Conservation (phyloP, 2,113 vertebrate genomes). For the Microcebus ravelobensis region DNA sequence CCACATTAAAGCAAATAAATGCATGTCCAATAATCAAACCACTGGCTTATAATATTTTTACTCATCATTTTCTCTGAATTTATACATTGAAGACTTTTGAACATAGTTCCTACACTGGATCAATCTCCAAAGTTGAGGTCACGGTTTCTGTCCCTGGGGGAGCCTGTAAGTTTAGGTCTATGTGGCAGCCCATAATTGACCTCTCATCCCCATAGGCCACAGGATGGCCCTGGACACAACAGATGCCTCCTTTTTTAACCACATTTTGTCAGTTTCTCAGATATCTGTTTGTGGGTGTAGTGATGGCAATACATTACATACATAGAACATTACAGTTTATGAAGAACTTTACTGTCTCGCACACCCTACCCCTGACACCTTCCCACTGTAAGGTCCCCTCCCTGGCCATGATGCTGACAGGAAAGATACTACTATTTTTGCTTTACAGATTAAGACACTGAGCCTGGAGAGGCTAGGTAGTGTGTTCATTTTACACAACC, state of each 20-base stretch:
- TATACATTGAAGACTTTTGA: neutral
- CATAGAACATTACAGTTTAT: neutral
- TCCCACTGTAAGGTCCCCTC: neutral
- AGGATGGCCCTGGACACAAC: neutral
- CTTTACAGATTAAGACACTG: neutral
- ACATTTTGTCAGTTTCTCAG: neutral
- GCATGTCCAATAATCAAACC: neutral
- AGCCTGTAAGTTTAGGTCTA: neutral
- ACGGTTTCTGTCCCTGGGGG: neutral
- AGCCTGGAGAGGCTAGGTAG: neutral
- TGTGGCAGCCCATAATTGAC: neutral
- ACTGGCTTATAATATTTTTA: neutral
- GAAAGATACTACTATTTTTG: neutral
- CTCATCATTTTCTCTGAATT: constrained; percentile 12
- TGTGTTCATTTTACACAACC: neutral
- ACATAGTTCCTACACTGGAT: neutral
- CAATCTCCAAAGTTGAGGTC: neutral
- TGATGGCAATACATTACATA: neutral
- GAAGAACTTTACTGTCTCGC: neutral
- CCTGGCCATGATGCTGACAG: neutral
- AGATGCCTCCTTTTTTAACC: neutral
- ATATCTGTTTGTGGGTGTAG: neutral
- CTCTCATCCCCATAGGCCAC: neutral
- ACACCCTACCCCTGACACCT: neutral
- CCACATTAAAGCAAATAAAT: neutral